Conservation (phyloP, 37 sponge, comb jelly and placozoan species). For the Dysidea cf. avara region DNA sequence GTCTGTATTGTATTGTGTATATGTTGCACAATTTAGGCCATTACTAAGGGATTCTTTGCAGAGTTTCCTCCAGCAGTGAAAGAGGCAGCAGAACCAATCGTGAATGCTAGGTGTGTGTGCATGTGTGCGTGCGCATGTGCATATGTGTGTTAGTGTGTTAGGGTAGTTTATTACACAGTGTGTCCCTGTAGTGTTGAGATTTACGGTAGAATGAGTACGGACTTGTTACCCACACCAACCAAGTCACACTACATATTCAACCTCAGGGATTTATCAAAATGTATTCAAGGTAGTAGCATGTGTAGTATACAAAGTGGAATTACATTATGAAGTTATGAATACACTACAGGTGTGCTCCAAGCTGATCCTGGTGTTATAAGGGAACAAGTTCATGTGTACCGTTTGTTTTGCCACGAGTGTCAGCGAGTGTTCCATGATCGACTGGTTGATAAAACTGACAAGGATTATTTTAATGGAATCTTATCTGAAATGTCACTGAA, state of each 20-base stretch:
- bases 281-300: constrained; percentile 79
- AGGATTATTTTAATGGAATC: constrained; percentile 89
- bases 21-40: constrained; percentile 53
- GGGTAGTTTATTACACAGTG: too few species aligned
- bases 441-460: constrained; percentile 89
- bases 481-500: constrained; percentile 94
- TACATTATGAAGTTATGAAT: neutral
- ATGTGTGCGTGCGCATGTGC: neutral
- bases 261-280: constrained; percentile 95
- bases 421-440: constrained; percentile 98
- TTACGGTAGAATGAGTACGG: constrained; percentile 94
- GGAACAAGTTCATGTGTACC: constrained; percentile 82
- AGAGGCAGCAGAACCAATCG: constrained; percentile 88
- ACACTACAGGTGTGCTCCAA: constrained; percentile 81
- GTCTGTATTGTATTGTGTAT: neutral
- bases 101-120: constrained; percentile 70
- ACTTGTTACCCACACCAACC: constrained; percentile 96
- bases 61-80: constrained; percentile 93
- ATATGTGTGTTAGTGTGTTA: too few species aligned
- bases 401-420: constrained; percentile 96
- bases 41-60: constrained; percentile 87
- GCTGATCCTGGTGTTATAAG: constrained; percentile 96
- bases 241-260: constrained; percentile 99
- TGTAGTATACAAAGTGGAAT: neutral
- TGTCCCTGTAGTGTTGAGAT: constrained; percentile 94